These are phyloP conservation scores for Acanthiza pusilla DNA, from an alignment of 2,797 vertebrate genomes.

Conservation along the genomic window DNA sequence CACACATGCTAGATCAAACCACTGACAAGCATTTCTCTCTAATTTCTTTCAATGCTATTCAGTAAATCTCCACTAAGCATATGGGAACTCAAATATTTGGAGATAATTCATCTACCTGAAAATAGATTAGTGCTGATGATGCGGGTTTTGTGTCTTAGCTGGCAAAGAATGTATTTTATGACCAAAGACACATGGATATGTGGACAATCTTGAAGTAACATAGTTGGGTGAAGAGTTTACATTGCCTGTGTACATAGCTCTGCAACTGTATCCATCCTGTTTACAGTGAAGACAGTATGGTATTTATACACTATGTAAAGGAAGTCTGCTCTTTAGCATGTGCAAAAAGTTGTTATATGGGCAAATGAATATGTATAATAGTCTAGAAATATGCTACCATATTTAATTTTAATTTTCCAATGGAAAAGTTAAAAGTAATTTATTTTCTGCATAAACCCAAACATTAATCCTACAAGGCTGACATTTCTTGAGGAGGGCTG, in stretches of 20 bases:
- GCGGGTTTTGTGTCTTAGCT: background rate
- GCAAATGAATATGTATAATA: background rate
- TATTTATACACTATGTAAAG: background rate
- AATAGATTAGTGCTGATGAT: background rate
- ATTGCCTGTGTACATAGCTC: background rate
- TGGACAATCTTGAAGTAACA: background rate
- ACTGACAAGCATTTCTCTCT: background rate
- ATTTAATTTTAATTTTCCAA: background rate
- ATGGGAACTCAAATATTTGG: background rate
- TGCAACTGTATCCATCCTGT: background rate
- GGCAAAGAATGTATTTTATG: background rate
- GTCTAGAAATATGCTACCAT: background rate
- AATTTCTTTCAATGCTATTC: background rate
- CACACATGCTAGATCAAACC: background rate
- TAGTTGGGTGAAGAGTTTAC: background rate
- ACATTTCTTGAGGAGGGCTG: background rate
- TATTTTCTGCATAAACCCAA: background rate
- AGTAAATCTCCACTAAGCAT: background rate
- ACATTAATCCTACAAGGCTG: background rate
- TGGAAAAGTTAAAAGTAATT: background rate
- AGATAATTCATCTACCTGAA: background rate
- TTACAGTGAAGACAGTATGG: background rate
- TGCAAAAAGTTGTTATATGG: background rate
- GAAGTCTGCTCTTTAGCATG: background rate
- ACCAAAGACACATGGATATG: background rate